Percentiles rank a stretch among this genome's conserved stretches.
Conservation (phyloP, 2,888 invertebrate species). For the Drosophila ezoana region DNA sequence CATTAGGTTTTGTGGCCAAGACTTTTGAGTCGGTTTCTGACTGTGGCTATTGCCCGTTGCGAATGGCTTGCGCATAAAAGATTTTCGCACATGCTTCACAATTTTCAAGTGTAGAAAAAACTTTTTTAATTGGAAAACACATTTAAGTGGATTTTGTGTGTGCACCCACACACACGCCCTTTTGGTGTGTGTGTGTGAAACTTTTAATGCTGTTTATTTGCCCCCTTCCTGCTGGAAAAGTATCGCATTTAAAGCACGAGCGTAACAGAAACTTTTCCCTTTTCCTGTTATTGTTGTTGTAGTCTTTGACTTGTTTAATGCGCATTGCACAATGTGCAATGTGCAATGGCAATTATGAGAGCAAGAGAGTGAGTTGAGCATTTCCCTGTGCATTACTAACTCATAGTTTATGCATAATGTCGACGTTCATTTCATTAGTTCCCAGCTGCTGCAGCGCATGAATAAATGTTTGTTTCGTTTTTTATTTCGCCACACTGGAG, state of each 20-base stretch:
- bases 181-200: slow-evolving; percentile 40
- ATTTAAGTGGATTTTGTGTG: slow-evolving; percentile 77
- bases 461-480: slow-evolving; percentile 51
- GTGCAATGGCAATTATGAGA: slow-evolving; percentile 64
- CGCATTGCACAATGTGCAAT: slow-evolving; percentile 36
- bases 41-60: slow-evolving; percentile 60
- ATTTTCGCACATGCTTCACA: slow-evolving; percentile 80
- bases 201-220: slow-evolving; percentile 76
- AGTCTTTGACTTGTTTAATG: slow-evolving; percentile 34
- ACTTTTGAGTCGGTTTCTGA: slow-evolving; percentile 36
- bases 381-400: slow-evolving; percentile 75
- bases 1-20: slow-evolving; percentile 75
- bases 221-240: slow-evolving; percentile 35
- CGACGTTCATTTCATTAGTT: slow-evolving; percentile 74
- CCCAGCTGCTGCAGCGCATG: slow-evolving; percentile 50
- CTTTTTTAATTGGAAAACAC: slow-evolving; percentile 81
- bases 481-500: slow-evolving; percentile 47
- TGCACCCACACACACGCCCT: slow-evolving; percentile 28
- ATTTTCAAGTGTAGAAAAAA: slow-evolving; percentile 79
- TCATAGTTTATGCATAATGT: slow-evolving; percentile 69
- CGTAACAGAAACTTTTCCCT: slow-evolving; percentile 41
- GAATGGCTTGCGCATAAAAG: slow-evolving; percentile 80
- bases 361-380: slow-evolving; percentile 22
- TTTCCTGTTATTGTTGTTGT: slow-evolving; percentile 9
- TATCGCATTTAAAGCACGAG: slow-evolving; percentile 65